These are phyloP conservation scores for Margaritifera margaritifera DNA, from an alignment of 2,888 invertebrate genomes.

Conservation along the genomic window DNA sequence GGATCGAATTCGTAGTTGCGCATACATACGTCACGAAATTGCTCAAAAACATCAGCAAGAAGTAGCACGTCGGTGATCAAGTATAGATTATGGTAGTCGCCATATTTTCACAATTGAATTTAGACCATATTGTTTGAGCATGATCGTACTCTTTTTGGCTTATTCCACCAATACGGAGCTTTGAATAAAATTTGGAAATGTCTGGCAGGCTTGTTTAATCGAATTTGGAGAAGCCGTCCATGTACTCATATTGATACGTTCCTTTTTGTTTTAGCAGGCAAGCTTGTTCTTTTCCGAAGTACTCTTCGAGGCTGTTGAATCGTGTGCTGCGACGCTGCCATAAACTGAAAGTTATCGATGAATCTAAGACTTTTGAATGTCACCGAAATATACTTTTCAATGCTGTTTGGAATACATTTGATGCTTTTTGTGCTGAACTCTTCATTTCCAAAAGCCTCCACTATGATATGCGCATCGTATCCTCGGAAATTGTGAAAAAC, in stretches of 20 bases:
- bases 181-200: no score
- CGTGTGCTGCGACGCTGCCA: no score
- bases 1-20: conserved; percentile 54
- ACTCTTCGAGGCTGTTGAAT: no score
- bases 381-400: conserved; percentile 44
- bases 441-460: conserved; percentile 13
- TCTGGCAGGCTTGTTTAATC: no score
- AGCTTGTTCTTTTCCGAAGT: no score
- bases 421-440: conserved; percentile 19
- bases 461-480: conserved; percentile 22
- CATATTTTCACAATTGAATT: conserved; percentile 33
- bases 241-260: no score
- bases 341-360: conserved; percentile 29
- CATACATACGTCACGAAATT: conserved; percentile 51
- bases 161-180: no score
- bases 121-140: conserved; percentile 36
- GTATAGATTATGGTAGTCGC: conserved; percentile 50
- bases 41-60: conserved; percentile 64
- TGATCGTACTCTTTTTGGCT: conserved; percentile 35
- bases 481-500: conserved; percentile 30
- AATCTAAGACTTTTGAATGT: conserved; percentile 41
- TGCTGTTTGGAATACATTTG: conserved; percentile 37
- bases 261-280: no score
- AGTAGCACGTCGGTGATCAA: conserved; percentile 49
- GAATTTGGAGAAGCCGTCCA: no score